A percentile compares a stretch with the other conserved stretches of the same genome.
These are phyloP conservation scores for Macroteleia sp. DNA, from an alignment of 2,888 invertebrate species.

Conservation along the genomic window DNA sequence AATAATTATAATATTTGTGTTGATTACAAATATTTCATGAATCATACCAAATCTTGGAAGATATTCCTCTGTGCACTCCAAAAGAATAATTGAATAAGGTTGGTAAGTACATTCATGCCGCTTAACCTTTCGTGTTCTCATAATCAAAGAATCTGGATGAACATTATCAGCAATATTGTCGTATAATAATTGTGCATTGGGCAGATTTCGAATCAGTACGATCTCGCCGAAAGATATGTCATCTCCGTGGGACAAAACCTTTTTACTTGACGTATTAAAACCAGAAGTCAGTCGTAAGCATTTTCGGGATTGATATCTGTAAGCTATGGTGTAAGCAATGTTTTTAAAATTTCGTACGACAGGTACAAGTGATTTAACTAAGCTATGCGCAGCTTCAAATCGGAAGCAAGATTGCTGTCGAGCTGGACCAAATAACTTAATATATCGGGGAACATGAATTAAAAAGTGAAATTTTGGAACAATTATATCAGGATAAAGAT, in stretches of 20 bases:
- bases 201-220: conserved; percentile 13
- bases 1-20: too few species aligned
- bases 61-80: too few species aligned
- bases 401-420: conserved; percentile 45
- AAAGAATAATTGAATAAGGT: too few species aligned
- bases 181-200: background rate
- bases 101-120: too few species aligned
- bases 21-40: too few species aligned
- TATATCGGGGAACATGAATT: conserved; percentile 24
- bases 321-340: conserved; percentile 42
- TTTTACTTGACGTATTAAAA: conserved; percentile 9
- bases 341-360: conserved; percentile 59
- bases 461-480: conserved; percentile 50
- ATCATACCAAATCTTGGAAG: too few species aligned
- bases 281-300: too few species aligned
- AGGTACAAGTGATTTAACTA: conserved; percentile 49
- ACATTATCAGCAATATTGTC: too few species aligned
- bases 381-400: conserved; percentile 60
- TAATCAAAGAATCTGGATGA: too few species aligned
- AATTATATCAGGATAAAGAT: background rate
- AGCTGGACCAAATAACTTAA: conserved; percentile 49
- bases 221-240: conserved; percentile 26
- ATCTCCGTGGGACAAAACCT: conserved; percentile 49
- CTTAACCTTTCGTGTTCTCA: too few species aligned
- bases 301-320: conserved; percentile 31